phyloP scores from a whole-genome alignment of 2,113 vertebrate species.

The Eonycteris spelaea region DNA sequence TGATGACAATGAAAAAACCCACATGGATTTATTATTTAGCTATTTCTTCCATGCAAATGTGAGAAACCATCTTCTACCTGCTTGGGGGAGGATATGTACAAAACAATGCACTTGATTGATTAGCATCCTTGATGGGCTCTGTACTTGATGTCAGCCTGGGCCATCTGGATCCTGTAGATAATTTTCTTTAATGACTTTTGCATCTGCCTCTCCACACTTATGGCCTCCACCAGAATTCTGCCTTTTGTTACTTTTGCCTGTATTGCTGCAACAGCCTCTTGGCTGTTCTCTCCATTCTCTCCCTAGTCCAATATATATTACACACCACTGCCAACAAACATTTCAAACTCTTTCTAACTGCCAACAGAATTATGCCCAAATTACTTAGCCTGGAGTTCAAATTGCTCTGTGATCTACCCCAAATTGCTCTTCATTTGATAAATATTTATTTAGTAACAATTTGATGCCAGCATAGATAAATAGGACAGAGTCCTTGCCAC shows the following conservation, averaged over 20 bases:
- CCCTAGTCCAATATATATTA: not conserved
- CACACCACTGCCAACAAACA: not conserved
- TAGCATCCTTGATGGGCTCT: not conserved
- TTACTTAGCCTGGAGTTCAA: constrained; percentile 47
- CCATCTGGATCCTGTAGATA: constrained; percentile 8
- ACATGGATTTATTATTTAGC: not conserved
- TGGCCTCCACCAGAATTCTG: not conserved
- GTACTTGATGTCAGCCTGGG: not conserved
- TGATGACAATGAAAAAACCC: not conserved
- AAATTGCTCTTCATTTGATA: not conserved
- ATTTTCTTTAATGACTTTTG: constrained; percentile 25
- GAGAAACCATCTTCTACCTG: constrained; percentile 10
- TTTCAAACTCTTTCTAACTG: not conserved
- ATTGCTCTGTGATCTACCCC: constrained; percentile 1
- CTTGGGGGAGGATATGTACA: not conserved
- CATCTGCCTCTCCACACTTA: not conserved
- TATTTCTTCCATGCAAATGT: not conserved
- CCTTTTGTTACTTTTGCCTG: not conserved
- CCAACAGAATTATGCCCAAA: constrained; percentile 26
- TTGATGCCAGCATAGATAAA: not conserved
- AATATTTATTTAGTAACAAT: not conserved
- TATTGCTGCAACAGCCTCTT: constrained; percentile 5
- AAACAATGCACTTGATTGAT: not conserved
- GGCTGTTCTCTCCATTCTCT: not conserved
- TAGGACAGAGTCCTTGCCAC: not conserved